Conservation (phyloP, 2,113 vertebrate species). For the Theristicus caerulescens region DNA sequence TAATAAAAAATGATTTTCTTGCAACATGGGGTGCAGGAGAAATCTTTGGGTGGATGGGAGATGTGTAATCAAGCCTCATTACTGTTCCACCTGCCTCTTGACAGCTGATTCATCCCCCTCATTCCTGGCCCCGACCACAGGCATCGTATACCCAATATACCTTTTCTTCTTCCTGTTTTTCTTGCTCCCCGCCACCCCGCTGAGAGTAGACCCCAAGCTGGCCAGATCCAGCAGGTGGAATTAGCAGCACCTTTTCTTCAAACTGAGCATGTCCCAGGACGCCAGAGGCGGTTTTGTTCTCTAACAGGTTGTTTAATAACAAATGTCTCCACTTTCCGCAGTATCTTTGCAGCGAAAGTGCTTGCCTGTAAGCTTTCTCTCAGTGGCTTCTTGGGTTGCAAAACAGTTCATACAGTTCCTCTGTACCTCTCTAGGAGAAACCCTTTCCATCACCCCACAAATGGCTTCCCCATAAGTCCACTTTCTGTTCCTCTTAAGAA, state of each 20-base stretch:
- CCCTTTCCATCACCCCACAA: not conserved
- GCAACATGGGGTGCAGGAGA: not conserved
- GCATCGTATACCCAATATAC: accelerated
- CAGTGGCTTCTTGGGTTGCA: not conserved
- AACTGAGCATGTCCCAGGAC: not conserved
- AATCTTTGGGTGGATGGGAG: not conserved
- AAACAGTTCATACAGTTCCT: not conserved
- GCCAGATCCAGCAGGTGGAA: not conserved
- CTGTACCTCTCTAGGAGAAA: not conserved
- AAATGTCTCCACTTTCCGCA: not conserved
- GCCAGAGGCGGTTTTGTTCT: not conserved
- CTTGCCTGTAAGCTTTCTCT: not conserved
- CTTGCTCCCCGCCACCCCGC: not conserved
- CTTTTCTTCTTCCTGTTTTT: not conserved
- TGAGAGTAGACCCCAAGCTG: not conserved
- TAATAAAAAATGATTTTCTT: not conserved
- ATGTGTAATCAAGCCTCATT: not conserved
- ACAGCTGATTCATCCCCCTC: not conserved
- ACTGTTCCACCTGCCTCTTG: not conserved
- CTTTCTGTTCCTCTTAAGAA: slow-evolving; percentile 19
- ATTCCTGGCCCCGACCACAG: not conserved
- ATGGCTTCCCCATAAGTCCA: not conserved
- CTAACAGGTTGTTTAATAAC: not conserved
- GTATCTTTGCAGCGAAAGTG: not conserved
- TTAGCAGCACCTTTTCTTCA: not conserved